A percentile compares a stretch with the other conserved stretches of the same genome.
These are phyloP conservation scores for Naso thynnoides DNA, from an alignment of 2,797 vertebrate genomes.

Conservation along the genomic window DNA sequence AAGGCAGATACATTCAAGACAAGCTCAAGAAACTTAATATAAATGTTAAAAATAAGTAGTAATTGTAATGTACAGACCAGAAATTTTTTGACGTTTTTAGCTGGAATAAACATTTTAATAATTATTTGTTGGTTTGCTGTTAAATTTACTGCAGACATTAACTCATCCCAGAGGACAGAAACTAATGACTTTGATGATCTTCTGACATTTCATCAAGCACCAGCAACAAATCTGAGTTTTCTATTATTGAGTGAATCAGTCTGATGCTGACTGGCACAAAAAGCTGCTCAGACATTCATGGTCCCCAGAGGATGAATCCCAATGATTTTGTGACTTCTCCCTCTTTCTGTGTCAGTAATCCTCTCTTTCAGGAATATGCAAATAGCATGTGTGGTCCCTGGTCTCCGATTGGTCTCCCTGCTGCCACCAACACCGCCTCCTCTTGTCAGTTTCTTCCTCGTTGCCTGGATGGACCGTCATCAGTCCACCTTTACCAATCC, in stretches of 20 bases:
- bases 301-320: no score
- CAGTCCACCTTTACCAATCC: no score
- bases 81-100: neutral
- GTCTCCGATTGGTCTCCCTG: no score
- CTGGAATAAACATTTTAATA: neutral
- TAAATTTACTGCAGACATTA: neutral
- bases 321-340: no score
- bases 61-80: neutral
- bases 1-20: slow-evolving; percentile 25
- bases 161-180: neutral
- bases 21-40: slow-evolving; percentile 5
- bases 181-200: neutral
- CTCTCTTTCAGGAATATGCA: no score
- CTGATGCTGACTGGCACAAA: no score
- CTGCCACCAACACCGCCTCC: no score
- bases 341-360: no score
- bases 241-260: neutral
- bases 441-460: no score
- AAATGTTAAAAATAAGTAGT: neutral
- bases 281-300: no score
- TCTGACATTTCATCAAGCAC: neutral
- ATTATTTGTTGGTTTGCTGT: neutral
- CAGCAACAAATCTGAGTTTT: neutral
- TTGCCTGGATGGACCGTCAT: no score
- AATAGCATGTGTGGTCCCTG: no score